phyloP scores from a whole-genome alignment of 2,797 vertebrate species.

The Coregonus ussuriensis region DNA sequence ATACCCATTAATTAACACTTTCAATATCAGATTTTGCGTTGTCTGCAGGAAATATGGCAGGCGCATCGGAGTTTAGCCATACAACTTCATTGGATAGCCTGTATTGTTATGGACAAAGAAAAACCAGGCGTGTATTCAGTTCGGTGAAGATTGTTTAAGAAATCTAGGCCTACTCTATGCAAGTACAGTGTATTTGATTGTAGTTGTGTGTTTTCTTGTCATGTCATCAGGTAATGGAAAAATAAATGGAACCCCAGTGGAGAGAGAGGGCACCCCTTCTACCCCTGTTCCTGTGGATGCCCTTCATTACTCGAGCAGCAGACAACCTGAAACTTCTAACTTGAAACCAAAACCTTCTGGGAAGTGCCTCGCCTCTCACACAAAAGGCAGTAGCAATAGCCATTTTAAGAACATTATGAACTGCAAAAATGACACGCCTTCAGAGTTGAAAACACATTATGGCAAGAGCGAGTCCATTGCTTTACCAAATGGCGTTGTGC shows the following conservation, averaged over 20 bases:
- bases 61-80: not conserved
- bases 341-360: slow-evolving; percentile 77
- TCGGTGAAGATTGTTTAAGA: not conserved
- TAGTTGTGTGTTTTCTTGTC: slow-evolving; percentile 36
- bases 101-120: not conserved
- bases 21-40: not conserved
- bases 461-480: slow-evolving; percentile 80
- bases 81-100: not conserved
- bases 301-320: slow-evolving; percentile 79
- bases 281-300: slow-evolving; percentile 76
- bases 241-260: slow-evolving; percentile 82
- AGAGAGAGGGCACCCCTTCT: slow-evolving; percentile 79
- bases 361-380: slow-evolving; percentile 79
- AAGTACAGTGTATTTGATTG: too few relatives aligned
- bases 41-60: not conserved
- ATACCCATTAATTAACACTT: not conserved
- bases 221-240: slow-evolving; percentile 84
- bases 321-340: slow-evolving; percentile 78
- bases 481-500: slow-evolving; percentile 87
- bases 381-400: slow-evolving; percentile 83
- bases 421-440: slow-evolving; percentile 85
- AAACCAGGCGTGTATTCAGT: not conserved
- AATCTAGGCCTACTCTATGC: not conserved
- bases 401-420: slow-evolving; percentile 89
- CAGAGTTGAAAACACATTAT: not conserved